phyloP scores from a whole-genome alignment of 2,797 vertebrate genomes.

The Potorous gilbertii region DNA sequence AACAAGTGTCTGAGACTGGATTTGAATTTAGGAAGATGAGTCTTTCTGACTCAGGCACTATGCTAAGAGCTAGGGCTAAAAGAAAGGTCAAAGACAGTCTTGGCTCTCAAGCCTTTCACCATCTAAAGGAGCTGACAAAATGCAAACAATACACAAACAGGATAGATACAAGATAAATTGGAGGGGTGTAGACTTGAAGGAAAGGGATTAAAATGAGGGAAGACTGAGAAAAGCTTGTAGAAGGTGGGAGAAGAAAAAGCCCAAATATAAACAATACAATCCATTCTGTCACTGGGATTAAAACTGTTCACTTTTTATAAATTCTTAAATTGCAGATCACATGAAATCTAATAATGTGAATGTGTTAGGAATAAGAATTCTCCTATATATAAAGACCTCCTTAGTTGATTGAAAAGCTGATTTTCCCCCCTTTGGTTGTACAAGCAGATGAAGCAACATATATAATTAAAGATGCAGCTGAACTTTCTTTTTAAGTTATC shows the following conservation, averaged over 20 bases:
- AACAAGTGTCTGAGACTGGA: neutral
- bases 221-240: neutral
- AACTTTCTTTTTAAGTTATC: neutral
- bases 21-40: neutral
- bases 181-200: neutral
- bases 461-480: neutral
- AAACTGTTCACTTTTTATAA: neutral
- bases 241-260: neutral
- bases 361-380: neutral
- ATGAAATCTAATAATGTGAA: neutral
- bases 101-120: neutral
- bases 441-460: neutral
- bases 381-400: neutral
- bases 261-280: neutral
- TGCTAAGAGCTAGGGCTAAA: neutral
- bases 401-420: neutral
- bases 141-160: neutral
- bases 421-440: neutral
- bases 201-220: neutral
- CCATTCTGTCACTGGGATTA: neutral
- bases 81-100: neutral
- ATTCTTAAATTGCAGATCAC: neutral
- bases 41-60: neutral
- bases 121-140: neutral
- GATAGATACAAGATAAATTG: neutral